phyloP scores from a whole-genome alignment of 2,797 vertebrate genomes.

The Pangasius mekongensis region DNA sequence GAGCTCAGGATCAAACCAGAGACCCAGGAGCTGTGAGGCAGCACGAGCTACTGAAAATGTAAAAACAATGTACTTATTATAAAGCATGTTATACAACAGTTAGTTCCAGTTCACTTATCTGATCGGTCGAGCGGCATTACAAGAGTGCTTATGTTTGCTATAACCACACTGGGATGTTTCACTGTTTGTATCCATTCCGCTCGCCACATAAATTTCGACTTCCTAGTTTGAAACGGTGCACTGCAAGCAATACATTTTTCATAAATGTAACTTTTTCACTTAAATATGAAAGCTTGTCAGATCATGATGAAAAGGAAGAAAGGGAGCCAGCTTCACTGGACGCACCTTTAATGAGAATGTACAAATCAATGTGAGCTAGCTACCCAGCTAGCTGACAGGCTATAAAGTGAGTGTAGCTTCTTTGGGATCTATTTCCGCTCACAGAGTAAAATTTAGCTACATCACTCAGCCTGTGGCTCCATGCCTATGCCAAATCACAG shows the following conservation, averaged over 20 bases:
- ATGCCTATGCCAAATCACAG: neutral
- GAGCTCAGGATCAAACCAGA: neutral
- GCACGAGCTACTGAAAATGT: neutral
- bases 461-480: too few species aligned
- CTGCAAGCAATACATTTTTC: neutral
- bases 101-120: neutral
- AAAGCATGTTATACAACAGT: neutral
- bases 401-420: neutral
- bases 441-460: neutral
- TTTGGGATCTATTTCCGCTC: neutral
- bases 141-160: neutral
- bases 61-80: neutral
- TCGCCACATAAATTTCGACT: neutral
- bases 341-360: neutral
- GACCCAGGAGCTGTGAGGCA: neutral
- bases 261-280: neutral
- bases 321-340: neutral
- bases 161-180: neutral
- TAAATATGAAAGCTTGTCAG: neutral
- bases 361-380: neutral
- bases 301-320: neutral
- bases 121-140: neutral
- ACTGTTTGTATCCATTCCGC: neutral
- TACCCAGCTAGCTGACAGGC: neutral
- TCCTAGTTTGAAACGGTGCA: neutral